Percentiles rank a stretch among this genome's conserved stretches.
Evolutionary conservation across 2,797 vertebrate genomes (phyloP).

Genomic region (Xenentodon cancila): DNA sequence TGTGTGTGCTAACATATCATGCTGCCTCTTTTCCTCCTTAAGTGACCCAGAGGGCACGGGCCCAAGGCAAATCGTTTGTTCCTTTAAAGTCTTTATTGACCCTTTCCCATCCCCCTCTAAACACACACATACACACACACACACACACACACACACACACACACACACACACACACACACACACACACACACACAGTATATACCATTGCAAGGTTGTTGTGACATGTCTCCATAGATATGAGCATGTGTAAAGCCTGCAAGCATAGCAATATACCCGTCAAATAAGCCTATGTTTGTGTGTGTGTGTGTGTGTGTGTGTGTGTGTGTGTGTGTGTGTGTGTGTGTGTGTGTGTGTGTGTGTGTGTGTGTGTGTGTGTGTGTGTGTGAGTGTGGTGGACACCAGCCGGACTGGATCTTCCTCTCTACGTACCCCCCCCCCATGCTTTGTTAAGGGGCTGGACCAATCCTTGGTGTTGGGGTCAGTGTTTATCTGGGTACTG

Average conservation of each 20-base stretch:
- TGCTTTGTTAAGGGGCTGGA: conserved; percentile 44
- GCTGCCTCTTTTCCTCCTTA: conserved; percentile 51
- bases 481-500: conserved; percentile 36
- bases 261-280: conserved; percentile 31
- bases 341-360: conserved; percentile 17
- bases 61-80: conserved; percentile 69
- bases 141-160: conserved; percentile 15
- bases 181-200: conserved; percentile 18
- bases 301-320: no score
- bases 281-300: background rate
- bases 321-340: no score
- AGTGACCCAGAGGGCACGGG: conserved; percentile 70
- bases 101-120: conserved; percentile 30
- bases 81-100: conserved; percentile 63
- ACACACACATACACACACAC: conserved; percentile 23
- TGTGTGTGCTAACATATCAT: conserved; percentile 22
- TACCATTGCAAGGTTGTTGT: conserved; percentile 15
- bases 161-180: no score
- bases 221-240: conserved; percentile 50
- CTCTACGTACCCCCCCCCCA: conserved; percentile 26
- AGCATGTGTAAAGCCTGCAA: conserved; percentile 53
- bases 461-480: conserved; percentile 45
- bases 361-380: conserved; percentile 42
- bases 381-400: conserved; percentile 35
- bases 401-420: conserved; percentile 61